Evolutionary conservation across 2,888 invertebrate species (phyloP).

Genomic region (Nomada ferruginata): DNA sequence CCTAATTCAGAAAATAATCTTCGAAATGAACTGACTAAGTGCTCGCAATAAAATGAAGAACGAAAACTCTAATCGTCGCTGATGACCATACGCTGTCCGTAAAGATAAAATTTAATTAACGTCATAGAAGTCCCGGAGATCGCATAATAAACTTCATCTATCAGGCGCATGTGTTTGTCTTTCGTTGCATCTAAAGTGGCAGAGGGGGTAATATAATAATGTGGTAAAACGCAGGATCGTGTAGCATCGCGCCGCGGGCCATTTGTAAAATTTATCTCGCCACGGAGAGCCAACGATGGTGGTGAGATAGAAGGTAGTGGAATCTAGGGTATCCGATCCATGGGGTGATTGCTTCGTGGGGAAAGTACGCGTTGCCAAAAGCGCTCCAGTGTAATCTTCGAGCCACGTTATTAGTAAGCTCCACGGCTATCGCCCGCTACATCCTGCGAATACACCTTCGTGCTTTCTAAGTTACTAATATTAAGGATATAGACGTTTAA

Average conservation of each 20-base stretch:
- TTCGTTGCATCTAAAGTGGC: not conserved
- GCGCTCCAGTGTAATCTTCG: slow-evolving; percentile 58
- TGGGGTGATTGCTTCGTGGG: slow-evolving; percentile 64
- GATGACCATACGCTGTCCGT: not conserved
- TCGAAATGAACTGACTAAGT: not conserved
- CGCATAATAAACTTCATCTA: slow-evolving; percentile 12
- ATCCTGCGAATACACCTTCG: slow-evolving; percentile 46
- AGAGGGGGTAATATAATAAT: slow-evolving; percentile 59
- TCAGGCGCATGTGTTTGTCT: slow-evolving; percentile 18
- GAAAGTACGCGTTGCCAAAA: slow-evolving; percentile 66
- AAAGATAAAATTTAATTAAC: slow-evolving; percentile 22
- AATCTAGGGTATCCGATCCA: slow-evolving; percentile 59
- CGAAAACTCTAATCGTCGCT: not conserved
- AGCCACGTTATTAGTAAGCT: slow-evolving; percentile 59
- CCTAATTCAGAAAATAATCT: not conserved
- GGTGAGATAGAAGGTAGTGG: slow-evolving; percentile 55
- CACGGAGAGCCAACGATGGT: slow-evolving; percentile 46
- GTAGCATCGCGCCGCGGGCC: slow-evolving; percentile 57
- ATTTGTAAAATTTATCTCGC: slow-evolving; percentile 71
- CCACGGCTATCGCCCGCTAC: slow-evolving; percentile 36
- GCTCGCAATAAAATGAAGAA: not conserved
- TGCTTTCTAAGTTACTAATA: slow-evolving; percentile 1
- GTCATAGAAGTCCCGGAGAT: not conserved
- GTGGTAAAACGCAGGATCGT: slow-evolving; percentile 57
- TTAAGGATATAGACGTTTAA: not conserved